Base-by-base conservation (phyloP, 2,888 invertebrate species). In the Norana najaformis region DNA sequence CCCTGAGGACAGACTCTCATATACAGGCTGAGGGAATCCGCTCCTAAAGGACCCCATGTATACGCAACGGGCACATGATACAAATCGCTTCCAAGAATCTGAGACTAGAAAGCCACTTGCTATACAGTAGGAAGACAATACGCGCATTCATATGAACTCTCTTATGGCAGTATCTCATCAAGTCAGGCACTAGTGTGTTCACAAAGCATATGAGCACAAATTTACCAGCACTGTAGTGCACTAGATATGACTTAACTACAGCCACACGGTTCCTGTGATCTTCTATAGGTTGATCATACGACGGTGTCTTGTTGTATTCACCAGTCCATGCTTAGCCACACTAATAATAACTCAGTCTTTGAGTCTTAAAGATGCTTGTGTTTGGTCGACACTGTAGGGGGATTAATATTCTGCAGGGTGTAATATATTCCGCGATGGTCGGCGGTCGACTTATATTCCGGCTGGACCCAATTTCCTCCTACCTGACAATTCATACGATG, bases 331-430 rank as follows among this genome's bases (percentile, higher is more conserved):
- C n/a, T n/a, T 69, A 69, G 69, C 69, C 47, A 69, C 69, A 69
- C n/a, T n/a, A 69, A 13, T n/a, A 30, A 1, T 16, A n/a, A 69
- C 30, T n/a, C n/a, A n/a, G 2, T n/a, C 11, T 1, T 69, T 30
- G n/a, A n/a, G 1, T 69, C n/a, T 13, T n/a, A 8, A 30, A 16
- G n/a, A n/a, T n/a, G 30, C 69, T n/a, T n/a, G 6, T 69, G 69
- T 8, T n/a, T 69, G 11, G 0, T 69, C 13, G 4, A 13, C 30
- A 69, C 23, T 69, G 4, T 69, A 8, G 30, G 30, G 30, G 69
- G n/a, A 69, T 69, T 69, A n/a, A 69, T 69, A 69, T n/a, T n/a
- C 69, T n/a, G 69, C n/a, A n/a, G 47, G 69, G 69, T 69, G 69
- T n/a, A 69, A 69, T 30, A n/a, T 8, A n/a, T 69, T n/a, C n/a